Percentiles rank a stretch among this genome's conserved stretches.
phyloP scores from a whole-genome alignment of 2,797 vertebrate genomes.

The Huso huso region DNA sequence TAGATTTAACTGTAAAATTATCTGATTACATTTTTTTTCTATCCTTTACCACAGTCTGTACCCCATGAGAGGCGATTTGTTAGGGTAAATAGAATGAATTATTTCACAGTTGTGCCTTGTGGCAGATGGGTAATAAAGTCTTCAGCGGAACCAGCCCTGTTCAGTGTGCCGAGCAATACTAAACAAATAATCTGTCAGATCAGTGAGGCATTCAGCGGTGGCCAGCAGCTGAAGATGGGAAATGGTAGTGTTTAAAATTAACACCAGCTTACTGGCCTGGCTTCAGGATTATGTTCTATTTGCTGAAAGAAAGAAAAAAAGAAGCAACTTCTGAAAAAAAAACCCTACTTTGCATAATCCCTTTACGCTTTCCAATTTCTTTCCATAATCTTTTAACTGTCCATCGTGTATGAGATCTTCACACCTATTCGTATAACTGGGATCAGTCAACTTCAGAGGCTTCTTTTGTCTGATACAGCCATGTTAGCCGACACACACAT shows the following conservation, averaged over 20 bases:
- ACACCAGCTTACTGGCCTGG: constrained; percentile 2
- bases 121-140: constrained; percentile 51
- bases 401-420: constrained; percentile 11
- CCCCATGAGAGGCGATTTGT: constrained; percentile 26
- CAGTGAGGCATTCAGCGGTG: constrained; percentile 22
- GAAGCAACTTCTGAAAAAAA: neutral
- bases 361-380: too few species aligned
- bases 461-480: neutral
- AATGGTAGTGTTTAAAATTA: constrained; percentile 6
- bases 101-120: constrained; percentile 30
- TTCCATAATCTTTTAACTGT: too few species aligned
- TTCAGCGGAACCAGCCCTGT: constrained; percentile 40
- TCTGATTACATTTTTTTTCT: too few species aligned
- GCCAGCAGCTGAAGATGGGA: constrained; percentile 10
- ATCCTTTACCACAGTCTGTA: neutral
- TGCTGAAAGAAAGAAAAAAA: neutral
- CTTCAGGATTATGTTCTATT: constrained; percentile 4
- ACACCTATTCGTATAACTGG: constrained; percentile 28
- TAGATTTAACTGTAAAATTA: too few species aligned
- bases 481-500: constrained; percentile 22
- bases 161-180: constrained; percentile 39
- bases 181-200: constrained; percentile 37
- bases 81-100: constrained; percentile 49
- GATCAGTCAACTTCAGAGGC: constrained; percentile 28
- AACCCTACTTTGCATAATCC: too few species aligned